Evolutionary conservation across 2,113 vertebrate species (phyloP), one percentile per base, ranked within the genome.

Genomic region (Centropus bengalensis): DNA sequence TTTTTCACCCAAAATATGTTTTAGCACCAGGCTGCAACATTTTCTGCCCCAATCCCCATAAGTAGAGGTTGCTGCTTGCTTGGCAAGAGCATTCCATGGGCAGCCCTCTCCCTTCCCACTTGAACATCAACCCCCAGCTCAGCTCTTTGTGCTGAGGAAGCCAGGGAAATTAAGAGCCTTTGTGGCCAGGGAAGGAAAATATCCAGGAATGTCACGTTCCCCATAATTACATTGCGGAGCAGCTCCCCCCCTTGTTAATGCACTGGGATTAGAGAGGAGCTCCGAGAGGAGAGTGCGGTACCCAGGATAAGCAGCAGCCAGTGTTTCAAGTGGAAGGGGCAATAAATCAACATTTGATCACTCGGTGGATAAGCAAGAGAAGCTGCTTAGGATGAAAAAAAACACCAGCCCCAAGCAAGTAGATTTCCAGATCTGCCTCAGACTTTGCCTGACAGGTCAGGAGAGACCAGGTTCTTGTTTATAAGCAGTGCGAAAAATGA

Each of bases 291-390:
- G 58, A 70, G 52, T 2, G 20, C 7, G 3, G 60, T 68, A 14
- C 64, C 77, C 36, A 8, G 92, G 81, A 71, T 63, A 36, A 95
- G 44, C 66, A 9, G 22, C 85, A 93, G 77, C 66, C 83, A 91
- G 93, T 92, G 92, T 30, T 96, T 93, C 95, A 95, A 89, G 73
- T 19, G 13, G 77, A 62, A 86, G 52, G 68, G 47, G 32, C 86
- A 86, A 95, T 96, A 81, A 86, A 95, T 96, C 94, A 96, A 36
- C 60, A 2, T 83, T 67, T 86, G 73, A 71, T 47, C 52, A 8
- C 81, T 93, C 52, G 56, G 69, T 62, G 49, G 80, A 93, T 67
- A 85, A 84, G 83, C 58, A 27, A 68, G 73, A 86, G 58, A 86
- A 92, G 83, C 92, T 94, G 7, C 70, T 89, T 91, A 67, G 27